Conservation (phyloP, 2,888 invertebrate species). For the Frankliniella intonsa region DNA sequence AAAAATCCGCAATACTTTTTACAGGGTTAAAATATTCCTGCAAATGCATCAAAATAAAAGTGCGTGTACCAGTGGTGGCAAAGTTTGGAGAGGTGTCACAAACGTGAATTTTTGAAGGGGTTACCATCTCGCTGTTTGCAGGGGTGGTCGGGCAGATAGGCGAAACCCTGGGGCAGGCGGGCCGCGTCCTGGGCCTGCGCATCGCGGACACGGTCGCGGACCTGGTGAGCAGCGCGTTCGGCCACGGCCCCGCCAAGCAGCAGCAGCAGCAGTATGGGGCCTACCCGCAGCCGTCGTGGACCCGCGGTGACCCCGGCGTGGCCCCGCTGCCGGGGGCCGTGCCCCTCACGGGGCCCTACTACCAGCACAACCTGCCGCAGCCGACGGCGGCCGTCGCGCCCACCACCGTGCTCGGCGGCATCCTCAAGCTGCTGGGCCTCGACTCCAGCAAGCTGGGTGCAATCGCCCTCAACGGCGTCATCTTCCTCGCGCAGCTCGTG, state of each 20-base stretch:
- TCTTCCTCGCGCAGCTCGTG: conserved; percentile 81
- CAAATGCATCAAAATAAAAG: too few relatives aligned
- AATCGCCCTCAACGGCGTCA: conserved; percentile 74
- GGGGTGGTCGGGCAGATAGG: conserved; percentile 33
- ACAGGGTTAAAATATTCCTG: too few relatives aligned
- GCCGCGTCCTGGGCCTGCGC: conserved; percentile 39
- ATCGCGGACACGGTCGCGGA: conserved; percentile 57
- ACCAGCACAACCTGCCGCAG: background rate
- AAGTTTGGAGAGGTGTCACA: too few relatives aligned
- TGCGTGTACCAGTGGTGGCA: background rate
- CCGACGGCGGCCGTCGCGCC: background rate
- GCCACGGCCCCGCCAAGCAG: background rate
- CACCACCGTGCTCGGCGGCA: conserved; percentile 46
- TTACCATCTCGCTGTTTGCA: conserved; percentile 12
- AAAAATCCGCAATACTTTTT: too few relatives aligned
- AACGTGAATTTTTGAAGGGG: background rate
- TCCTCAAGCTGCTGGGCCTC: conserved; percentile 68
- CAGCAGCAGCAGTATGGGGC: too few relatives aligned
- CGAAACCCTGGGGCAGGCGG: conserved; percentile 33
- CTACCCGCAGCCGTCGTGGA: background rate
- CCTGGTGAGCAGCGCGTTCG: conserved; percentile 56
- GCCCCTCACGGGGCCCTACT: background rate
- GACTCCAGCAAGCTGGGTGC: conserved; percentile 73
- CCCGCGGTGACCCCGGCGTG: conserved; percentile 5
- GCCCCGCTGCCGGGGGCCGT: conserved; percentile 33